A percentile compares a stretch with the other conserved stretches of the same genome.
Conservation (phyloP, 2,888 invertebrate species). For the Drosophila formosana region DNA sequence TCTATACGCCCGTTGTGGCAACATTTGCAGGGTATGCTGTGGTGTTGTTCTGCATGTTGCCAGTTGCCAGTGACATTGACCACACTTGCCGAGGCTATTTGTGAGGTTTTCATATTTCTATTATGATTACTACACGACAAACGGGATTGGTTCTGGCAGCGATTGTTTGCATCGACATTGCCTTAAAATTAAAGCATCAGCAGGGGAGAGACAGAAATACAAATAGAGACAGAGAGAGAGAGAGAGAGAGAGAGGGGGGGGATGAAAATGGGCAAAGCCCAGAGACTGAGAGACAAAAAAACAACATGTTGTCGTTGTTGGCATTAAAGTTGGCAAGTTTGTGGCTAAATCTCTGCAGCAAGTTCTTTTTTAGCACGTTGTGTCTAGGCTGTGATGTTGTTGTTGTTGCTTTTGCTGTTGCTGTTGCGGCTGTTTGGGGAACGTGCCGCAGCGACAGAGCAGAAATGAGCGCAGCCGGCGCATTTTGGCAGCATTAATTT, state of each 20-base stretch:
- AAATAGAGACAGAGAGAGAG: neutral
- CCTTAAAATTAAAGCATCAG: slow-evolving; percentile 27
- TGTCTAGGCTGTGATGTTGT: slow-evolving; percentile 24
- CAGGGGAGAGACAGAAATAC: neutral
- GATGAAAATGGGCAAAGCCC: neutral
- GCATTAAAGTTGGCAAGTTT: slow-evolving; percentile 52
- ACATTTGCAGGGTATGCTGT: neutral
- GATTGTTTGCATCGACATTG: slow-evolving; percentile 3
- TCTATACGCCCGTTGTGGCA: neutral
- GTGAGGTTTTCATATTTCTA: slow-evolving; percentile 29
- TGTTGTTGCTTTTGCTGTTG: slow-evolving; percentile 35
- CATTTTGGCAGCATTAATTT: slow-evolving; percentile 76
- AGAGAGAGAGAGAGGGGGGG: slow-evolving; percentile 1
- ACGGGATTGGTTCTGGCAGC: slow-evolving; percentile 14
- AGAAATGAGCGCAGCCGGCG: slow-evolving; percentile 53
- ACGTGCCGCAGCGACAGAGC: slow-evolving; percentile 56
- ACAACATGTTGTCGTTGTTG: slow-evolving; percentile 23
- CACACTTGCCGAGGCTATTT: slow-evolving; percentile 6
- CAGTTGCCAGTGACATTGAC: slow-evolving; percentile 26
- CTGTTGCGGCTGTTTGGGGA: slow-evolving; percentile 66
- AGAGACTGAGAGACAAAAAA: slow-evolving; percentile 21
- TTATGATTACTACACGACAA: slow-evolving; percentile 28
- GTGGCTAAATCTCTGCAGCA: slow-evolving; percentile 51
- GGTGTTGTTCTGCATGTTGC: neutral
- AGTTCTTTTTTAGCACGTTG: slow-evolving; percentile 41